Base-by-base conservation (phyloP, 2,797 vertebrate genomes). In the Dromococcyx pavoninus region DNA sequence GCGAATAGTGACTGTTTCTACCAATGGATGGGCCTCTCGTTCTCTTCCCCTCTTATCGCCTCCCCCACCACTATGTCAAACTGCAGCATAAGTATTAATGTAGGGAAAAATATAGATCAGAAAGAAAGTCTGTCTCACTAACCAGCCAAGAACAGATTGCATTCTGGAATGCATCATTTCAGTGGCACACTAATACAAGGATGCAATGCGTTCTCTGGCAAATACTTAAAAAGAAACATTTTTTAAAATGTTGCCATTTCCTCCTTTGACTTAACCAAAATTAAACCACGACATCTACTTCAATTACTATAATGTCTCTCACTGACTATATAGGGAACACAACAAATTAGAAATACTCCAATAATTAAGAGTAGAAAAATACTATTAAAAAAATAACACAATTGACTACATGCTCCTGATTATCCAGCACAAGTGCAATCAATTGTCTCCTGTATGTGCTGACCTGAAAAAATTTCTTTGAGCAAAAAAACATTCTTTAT, bases 301-400 rank as follows among this genome's bases (percentile, higher is more conserved):
- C 35, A 43, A 3, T 5, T 64, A 35, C 67, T 84, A 9, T 18
- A 53, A 27, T 12, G 23, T 81, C 35, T 74, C 65, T 70, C 70
- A 17, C 19, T 60, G 72, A 82, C 81, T 92, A 10, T 11, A 19
- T 1, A 60, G 50, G 2, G 39, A 93, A 87, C 30, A 70, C 11
- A 86, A 35, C 74, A 66, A 93, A 76, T 51, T 1, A 73, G 27
- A 92, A 60, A 86, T 33, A 67, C 50, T 70, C 51, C 50, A 85
- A 13, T 64, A 67, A 81, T 50, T 89, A 72, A 79, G 81, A 95
- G 73, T 72, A 16, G 35, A 87, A 91, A 66, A 88, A 71, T 78
- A 92, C 88, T 76, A 93, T 87, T 62, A 94, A 92, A 89, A 95
- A 95, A 92, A 94, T 83, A 95, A 94, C 83, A 58, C 32, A 89